Evolutionary conservation across 2,113 vertebrate genomes (phyloP), one percentile per base, ranked within the genome.

Genomic region (Peromyscus polionotus): DNA sequence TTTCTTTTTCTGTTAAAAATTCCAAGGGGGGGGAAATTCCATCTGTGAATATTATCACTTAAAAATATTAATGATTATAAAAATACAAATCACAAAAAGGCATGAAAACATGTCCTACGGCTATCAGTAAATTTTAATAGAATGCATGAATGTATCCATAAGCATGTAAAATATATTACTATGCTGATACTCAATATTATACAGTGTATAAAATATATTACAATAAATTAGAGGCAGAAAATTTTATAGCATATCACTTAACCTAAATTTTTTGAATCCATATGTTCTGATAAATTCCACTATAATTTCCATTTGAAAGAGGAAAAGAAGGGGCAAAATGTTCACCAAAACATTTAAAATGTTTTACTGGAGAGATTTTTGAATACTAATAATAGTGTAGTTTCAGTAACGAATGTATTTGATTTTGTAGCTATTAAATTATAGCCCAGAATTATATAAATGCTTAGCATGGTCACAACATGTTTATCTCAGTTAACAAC

Each of bases 401-500:
- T 65, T 90, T 95, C 80, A 93, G 90, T 87, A 73, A 63, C 10
- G 48, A 88, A 80, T 36, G 24, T 28, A 65, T 93, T 76, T 95
- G 31, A 24, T 93, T 17, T 54, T 81, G 1, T 61, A 94, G 68
- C 54, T 93, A 85, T 95, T 92, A 93, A 96, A 88, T 94, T 93
- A 93, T 95, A 95, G 61, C 19, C 36, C 22, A 72, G 45, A 95
- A 95, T 93, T 86, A 75, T n/a, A 93, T 88, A 90, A 97, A 81
- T 86, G 65, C 48, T 93, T 68, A 87, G 45, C 54, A 94, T 84
- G 91, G 89, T 73, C 90, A 94, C 14, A 91, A 42, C 24, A 95
- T 80, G 91, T 70, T 97, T 97, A 96, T 97, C 7, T n/a, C 93
- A 91, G 65, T 91, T 80, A 97, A 94, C 57, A 88, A 39, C 63